These are phyloP conservation scores for Epirrhoe tristata DNA, from an alignment of 2,888 invertebrate genomes.

Conservation along the genomic window DNA sequence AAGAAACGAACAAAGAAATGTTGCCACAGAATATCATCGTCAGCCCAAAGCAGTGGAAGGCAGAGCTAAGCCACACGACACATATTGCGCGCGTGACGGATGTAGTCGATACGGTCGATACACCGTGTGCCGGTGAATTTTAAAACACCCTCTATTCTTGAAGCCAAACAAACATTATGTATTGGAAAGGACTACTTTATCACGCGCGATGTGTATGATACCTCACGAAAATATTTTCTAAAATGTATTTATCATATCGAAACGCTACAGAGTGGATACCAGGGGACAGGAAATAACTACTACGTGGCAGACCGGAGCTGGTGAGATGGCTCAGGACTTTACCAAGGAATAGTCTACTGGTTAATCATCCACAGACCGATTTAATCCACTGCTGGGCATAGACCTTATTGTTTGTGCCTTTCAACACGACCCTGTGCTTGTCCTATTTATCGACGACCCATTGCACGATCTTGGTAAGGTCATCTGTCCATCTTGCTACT, in stretches of 20 bases:
- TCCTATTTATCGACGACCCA: too few species aligned
- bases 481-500: too few species aligned
- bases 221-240: background rate
- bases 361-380: too few species aligned
- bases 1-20: background rate
- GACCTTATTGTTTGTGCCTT: too few species aligned
- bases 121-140: conserved; percentile 44
- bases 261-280: background rate
- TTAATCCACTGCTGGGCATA: too few species aligned
- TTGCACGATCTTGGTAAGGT: too few species aligned
- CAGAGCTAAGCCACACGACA: conserved; percentile 50
- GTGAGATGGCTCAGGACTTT: too few species aligned
- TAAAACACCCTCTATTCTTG: conserved; percentile 40
- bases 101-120: conserved; percentile 52
- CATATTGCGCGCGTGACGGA: conserved; percentile 64
- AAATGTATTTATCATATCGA: background rate
- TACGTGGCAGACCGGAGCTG: too few species aligned
- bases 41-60: conserved; percentile 31
- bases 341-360: too few species aligned
- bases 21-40: conserved; percentile 5
- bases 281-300: background rate
- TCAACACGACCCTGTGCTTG: too few species aligned
- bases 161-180: conserved; percentile 30
- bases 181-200: conserved; percentile 13
- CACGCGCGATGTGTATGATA: conserved; percentile 4